Conservation (phyloP, 2,888 invertebrate species). For the Agelastica alni region DNA sequence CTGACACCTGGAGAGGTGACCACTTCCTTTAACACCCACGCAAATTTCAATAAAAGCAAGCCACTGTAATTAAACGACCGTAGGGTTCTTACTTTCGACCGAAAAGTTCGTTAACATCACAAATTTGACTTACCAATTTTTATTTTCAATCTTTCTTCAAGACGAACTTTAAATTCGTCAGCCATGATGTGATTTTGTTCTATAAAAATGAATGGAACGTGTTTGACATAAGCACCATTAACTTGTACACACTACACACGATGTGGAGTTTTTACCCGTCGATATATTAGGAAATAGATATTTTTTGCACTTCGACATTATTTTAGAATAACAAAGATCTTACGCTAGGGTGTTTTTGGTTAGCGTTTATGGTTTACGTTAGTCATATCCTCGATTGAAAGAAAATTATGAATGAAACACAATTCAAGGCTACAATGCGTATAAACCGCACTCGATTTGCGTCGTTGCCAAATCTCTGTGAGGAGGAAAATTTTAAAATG, state of each 20-base stretch:
- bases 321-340: constrained; percentile 7
- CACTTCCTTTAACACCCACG: constrained; percentile 9
- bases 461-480: neutral
- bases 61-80: neutral
- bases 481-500: neutral
- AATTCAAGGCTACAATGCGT: constrained; percentile 38
- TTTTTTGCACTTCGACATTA: constrained; percentile 26
- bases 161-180: constrained; percentile 88
- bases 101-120: too few relatives aligned
- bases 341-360: constrained; percentile 22
- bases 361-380: constrained; percentile 23
- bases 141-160: constrained; percentile 91
- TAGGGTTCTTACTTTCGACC: neutral
- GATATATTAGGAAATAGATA: constrained; percentile 19
- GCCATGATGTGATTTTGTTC: constrained; percentile 79
- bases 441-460: constrained; percentile 23
- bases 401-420: constrained; percentile 49
- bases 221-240: constrained; percentile 48
- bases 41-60: constrained; percentile 13
- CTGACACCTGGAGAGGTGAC: constrained; percentile 8
- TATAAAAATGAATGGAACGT: constrained; percentile 62
- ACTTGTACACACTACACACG: constrained; percentile 17
- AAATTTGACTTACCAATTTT: constrained; percentile 79
- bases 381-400: constrained; percentile 26
- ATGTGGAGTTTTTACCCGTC: constrained; percentile 20